Conservation (phyloP, 2,113 vertebrate genomes). For the Otocyon megalotis region DNA sequence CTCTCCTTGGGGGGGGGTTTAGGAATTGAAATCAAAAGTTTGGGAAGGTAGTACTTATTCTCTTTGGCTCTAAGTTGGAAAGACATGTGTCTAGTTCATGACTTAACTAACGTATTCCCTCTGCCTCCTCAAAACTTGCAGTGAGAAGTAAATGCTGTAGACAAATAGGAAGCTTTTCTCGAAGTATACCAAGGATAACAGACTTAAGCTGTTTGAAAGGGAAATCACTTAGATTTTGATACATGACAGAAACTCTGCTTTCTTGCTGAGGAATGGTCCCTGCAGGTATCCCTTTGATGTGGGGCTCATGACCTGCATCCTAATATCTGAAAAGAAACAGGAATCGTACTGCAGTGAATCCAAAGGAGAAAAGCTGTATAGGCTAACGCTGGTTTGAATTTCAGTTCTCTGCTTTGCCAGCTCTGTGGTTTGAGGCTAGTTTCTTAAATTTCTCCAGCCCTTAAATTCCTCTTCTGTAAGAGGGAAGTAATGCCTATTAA, state of each 20-base stretch:
- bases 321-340: neutral
- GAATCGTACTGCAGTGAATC: neutral
- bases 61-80: neutral
- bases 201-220: constrained; percentile 6
- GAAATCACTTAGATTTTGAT: neutral
- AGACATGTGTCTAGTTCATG: neutral
- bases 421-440: neutral
- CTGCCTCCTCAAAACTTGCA: neutral
- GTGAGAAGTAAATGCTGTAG: neutral
- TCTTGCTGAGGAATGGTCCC: neutral
- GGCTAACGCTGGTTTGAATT: neutral
- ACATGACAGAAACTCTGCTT: neutral
- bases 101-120: neutral
- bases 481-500: neutral
- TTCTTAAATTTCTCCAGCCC: neutral
- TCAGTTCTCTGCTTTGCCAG: neutral
- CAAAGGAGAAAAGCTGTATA: neutral
- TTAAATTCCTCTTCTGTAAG: neutral
- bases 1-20: neutral
- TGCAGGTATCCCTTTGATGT: no score
- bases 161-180: neutral
- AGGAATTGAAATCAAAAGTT: neutral
- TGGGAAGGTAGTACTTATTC: neutral
- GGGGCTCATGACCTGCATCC: neutral
- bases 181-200: neutral